These are phyloP conservation scores for Bergia sp. DNA, from an alignment of 92 coral and sea anemone species.

Conservation along the genomic window DNA sequence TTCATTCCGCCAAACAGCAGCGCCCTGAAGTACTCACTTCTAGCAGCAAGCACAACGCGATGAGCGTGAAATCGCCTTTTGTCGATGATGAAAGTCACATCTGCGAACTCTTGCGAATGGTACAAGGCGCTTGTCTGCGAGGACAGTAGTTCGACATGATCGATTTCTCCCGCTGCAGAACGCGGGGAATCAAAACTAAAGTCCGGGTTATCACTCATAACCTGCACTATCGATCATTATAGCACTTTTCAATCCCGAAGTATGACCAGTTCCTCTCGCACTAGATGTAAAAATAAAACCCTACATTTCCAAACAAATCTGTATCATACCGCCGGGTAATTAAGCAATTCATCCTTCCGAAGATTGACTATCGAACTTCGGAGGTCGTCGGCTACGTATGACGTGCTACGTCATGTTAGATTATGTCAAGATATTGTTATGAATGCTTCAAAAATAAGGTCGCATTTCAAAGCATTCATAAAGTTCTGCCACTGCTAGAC, in stretches of 20 bases:
- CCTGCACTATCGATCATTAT: background rate
- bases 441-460: too few relatives aligned
- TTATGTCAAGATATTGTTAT: too few relatives aligned
- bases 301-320: background rate
- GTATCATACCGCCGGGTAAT: too few relatives aligned
- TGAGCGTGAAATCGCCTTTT: constrained; percentile 84
- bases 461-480: too few relatives aligned
- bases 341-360: too few relatives aligned
- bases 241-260: background rate
- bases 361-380: too few relatives aligned
- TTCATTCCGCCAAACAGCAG: constrained; percentile 96
- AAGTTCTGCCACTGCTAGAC: too few relatives aligned
- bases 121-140: constrained; percentile 89
- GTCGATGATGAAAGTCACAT: constrained; percentile 91
- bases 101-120: constrained; percentile 86
- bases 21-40: constrained; percentile 98
- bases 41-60: constrained; percentile 87
- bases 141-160: constrained; percentile 94
- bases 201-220: constrained; percentile 84
- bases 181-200: constrained; percentile 58
- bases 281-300: background rate
- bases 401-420: too few relatives aligned
- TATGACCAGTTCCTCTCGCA: background rate
- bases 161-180: constrained; percentile 82
- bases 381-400: too few relatives aligned